Percentiles rank a stretch among this genome's conserved stretches.
These are phyloP conservation scores for Brachycybe producta DNA, from an alignment of 2,888 invertebrate species.

Conservation along the genomic window DNA sequence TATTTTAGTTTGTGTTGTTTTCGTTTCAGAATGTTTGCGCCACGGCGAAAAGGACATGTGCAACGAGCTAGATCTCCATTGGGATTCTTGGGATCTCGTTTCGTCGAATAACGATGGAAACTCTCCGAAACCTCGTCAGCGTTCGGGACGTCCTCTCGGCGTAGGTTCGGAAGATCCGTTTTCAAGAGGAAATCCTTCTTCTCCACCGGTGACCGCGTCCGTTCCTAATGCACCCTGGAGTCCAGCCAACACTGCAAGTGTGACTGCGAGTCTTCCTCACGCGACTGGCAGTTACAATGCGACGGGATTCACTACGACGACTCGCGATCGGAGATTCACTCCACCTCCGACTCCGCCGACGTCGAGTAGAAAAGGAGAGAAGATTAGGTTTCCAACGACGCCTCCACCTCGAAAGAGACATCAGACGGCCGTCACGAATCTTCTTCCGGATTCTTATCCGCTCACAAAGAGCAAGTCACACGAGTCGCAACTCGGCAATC, in stretches of 20 bases:
- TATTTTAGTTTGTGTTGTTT: constrained; percentile 16
- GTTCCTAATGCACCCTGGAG: constrained; percentile 21
- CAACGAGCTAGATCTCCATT: constrained; percentile 56
- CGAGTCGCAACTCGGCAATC: constrained; percentile 68
- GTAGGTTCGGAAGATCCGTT: constrained; percentile 45
- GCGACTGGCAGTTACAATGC: constrained; percentile 18
- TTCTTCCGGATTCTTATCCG: constrained; percentile 45
- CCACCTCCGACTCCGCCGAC: constrained; percentile 43
- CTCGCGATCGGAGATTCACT: constrained; percentile 32
- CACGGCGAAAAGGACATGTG: constrained; percentile 43
- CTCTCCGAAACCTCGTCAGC: constrained; percentile 28
- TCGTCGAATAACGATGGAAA: constrained; percentile 32
- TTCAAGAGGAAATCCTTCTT: constrained; percentile 25
- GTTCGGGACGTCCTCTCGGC: constrained; percentile 42
- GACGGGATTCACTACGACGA: neutral
- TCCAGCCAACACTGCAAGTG: constrained; percentile 19
- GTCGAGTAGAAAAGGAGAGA: constrained; percentile 33
- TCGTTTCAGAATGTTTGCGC: constrained; percentile 46
- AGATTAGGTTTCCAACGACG: constrained; percentile 56
- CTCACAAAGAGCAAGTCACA: constrained; percentile 83
- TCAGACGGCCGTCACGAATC: constrained; percentile 38
- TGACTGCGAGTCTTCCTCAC: neutral
- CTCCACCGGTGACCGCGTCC: constrained; percentile 19
- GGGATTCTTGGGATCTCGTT: constrained; percentile 83
- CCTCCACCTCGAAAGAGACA: constrained; percentile 67